Evolutionary conservation across 2,888 invertebrate genomes (phyloP), one percentile per base, ranked within the genome.

Genomic region (Hypselothyrea guttata): DNA sequence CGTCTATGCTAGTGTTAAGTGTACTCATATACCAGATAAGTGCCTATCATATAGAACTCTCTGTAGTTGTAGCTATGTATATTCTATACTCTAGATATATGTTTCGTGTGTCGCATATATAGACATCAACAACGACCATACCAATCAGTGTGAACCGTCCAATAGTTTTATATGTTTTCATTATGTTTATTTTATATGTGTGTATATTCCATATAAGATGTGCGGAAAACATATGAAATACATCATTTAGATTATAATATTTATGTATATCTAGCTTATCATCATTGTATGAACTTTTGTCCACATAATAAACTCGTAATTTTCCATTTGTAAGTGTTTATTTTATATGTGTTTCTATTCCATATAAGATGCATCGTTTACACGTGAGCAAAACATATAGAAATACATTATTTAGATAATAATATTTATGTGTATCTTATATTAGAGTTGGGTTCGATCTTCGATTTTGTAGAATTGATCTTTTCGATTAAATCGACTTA

Each of bases 111-210:
- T 79, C 85, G 62, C 86, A 85, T 79, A 79, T 71, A 54, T 83
- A 66, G 64, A 42, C 56, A 40, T 4, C 18, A 78, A 66, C 30
- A 84, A 66, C 30, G 86, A 85, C 79, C 86, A 79, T 85, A 85
- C 65, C 44, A 62, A 81, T 88, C 89, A 89, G 88, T 86, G 75
- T 74, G 75, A 87, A 85, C 88, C 88, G 88, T 88, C 88, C 88
- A 88, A 82, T 86, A 67, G 62, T 65, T 79, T 71, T 58, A 5
- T 84, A 62, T 84, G 72, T 86, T 75, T 81, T 71, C 73, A 59
- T 61, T 38, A 63, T 30, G 16, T 57, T 45, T 63, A 34, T 22
- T 22, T 22, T 4, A 22, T 22, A 22, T 22, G 22, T 22, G 22
- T 22, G 22, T 22, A 22, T 22, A 22, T 5, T 22, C 3, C 5